Conservation (phyloP, 2,113 vertebrate genomes). For the Micromys minutus region DNA sequence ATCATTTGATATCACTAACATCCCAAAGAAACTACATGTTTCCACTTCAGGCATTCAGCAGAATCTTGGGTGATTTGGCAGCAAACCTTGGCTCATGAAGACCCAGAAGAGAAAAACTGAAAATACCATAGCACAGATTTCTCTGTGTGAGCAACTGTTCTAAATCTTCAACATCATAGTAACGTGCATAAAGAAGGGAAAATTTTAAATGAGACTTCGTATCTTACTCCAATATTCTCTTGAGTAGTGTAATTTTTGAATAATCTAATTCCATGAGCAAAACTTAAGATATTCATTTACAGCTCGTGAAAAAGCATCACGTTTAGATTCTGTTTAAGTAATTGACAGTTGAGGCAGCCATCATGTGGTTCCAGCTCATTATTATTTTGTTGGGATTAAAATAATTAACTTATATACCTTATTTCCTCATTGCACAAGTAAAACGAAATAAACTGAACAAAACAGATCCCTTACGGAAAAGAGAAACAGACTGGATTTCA, state of each 20-base stretch:
- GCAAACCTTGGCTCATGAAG: background rate
- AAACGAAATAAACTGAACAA: slow-evolving; percentile 73
- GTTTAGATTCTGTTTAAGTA: slow-evolving; percentile 52
- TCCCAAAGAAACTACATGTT: too few relatives aligned
- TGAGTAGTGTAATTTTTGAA: slow-evolving; percentile 29
- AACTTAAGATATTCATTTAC: slow-evolving; percentile 32
- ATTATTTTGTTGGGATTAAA: slow-evolving; percentile 74
- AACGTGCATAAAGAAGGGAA: background rate
- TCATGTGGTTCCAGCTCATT: slow-evolving; percentile 59
- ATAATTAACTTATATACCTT: slow-evolving; percentile 72
- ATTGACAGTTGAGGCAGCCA: slow-evolving; percentile 30
- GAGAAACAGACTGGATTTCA: slow-evolving; percentile 56
- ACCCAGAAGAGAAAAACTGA: background rate
- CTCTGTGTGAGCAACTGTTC: slow-evolving; percentile 29
- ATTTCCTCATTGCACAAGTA: slow-evolving; percentile 56
- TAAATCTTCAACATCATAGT: slow-evolving; percentile 39
- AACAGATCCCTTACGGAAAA: slow-evolving; percentile 53
- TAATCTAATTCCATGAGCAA: slow-evolving; percentile 36
- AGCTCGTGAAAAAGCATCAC: slow-evolving; percentile 1
- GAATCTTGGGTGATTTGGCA: slow-evolving; percentile 34
- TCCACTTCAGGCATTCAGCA: background rate
- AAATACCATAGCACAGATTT: background rate
- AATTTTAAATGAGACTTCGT: slow-evolving; percentile 35
- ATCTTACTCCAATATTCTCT: slow-evolving; percentile 45
- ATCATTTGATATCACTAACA: too few relatives aligned